A percentile compares a stretch with the other conserved stretches of the same genome.
phyloP scores from a whole-genome alignment of 2,797 vertebrate genomes.

The Cirrhinus mrigala region DNA sequence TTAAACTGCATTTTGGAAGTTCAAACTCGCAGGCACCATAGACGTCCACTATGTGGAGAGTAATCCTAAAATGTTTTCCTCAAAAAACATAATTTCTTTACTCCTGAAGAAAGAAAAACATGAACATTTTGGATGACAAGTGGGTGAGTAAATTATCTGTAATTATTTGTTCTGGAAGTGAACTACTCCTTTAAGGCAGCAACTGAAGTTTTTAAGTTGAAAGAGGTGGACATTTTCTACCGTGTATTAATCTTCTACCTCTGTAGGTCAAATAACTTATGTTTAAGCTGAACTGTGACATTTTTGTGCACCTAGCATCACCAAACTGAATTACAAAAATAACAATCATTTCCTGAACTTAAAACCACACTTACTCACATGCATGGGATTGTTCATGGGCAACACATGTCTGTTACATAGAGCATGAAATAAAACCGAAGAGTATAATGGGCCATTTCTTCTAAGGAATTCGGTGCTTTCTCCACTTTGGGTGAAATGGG shows the following conservation, averaged over 20 bases:
- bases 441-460: conserved; percentile 62
- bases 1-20: too few species aligned
- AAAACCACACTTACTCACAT: conserved; percentile 1
- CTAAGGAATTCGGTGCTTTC: conserved; percentile 53
- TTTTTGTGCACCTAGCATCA: neutral
- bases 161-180: too few species aligned
- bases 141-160: too few species aligned
- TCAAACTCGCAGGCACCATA: too few species aligned
- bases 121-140: too few species aligned
- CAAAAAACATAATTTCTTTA: too few species aligned
- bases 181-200: neutral
- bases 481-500: conserved; percentile 2
- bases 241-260: neutral
- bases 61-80: too few species aligned
- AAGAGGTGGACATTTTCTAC: neutral
- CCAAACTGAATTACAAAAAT: conserved; percentile 44
- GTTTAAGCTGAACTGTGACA: neutral
- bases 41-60: too few species aligned
- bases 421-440: conserved; percentile 61
- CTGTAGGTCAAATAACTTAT: neutral
- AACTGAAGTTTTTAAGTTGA: neutral
- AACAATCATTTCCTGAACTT: neutral
- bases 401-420: conserved; percentile 47
- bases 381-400: conserved; percentile 9
- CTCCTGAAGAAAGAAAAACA: too few species aligned